phyloP scores from a whole-genome alignment of 2,797 vertebrate genomes.

The Catamblyrhynchus diadema region DNA sequence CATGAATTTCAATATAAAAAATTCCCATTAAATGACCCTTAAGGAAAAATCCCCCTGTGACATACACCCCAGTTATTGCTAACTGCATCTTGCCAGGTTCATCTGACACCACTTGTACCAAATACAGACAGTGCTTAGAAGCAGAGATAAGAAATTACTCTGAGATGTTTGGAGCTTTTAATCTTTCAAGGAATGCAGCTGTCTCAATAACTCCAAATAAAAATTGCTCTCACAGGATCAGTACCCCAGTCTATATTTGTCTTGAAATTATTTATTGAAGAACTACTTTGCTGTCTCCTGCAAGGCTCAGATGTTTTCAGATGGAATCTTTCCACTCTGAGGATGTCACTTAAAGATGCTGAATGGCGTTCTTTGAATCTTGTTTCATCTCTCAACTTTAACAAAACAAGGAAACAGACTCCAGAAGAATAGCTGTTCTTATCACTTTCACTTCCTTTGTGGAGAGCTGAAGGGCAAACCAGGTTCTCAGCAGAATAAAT shows the following conservation, averaged over 20 bases:
- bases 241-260: background rate
- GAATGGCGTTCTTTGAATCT: background rate
- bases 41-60: background rate
- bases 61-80: background rate
- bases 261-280: background rate
- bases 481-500: background rate
- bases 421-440: background rate
- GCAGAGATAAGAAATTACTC: background rate
- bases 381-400: background rate
- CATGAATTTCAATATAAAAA: background rate
- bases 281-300: background rate
- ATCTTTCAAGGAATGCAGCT: background rate
- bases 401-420: background rate
- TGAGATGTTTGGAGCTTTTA: background rate
- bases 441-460: background rate
- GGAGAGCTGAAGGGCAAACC: background rate
- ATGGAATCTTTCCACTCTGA: background rate
- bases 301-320: background rate
- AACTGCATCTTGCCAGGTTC: background rate
- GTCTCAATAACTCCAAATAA: background rate
- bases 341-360: background rate
- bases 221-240: background rate
- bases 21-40: background rate
- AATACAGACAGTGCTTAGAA: background rate
- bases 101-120: background rate